Conservation (phyloP, 2,888 invertebrate genomes). For the Dasypolia templi region DNA sequence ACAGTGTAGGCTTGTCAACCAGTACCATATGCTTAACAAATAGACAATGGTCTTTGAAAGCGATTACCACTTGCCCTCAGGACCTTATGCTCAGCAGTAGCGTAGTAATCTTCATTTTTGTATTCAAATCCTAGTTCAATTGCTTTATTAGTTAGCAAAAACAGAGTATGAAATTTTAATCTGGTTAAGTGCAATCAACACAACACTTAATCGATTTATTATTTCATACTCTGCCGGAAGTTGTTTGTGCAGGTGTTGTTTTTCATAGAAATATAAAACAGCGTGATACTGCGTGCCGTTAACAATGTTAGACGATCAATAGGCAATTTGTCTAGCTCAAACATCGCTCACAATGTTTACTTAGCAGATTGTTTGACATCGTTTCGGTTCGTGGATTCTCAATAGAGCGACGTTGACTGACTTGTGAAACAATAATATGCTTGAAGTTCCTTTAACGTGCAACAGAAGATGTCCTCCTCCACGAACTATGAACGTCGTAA, state of each 20-base stretch:
- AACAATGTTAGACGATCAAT: not conserved
- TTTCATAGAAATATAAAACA: not conserved
- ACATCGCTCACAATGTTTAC: not conserved
- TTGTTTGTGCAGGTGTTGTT: not conserved
- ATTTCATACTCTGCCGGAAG: not conserved
- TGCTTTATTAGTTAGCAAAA: not conserved
- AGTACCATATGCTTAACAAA: too few relatives aligned
- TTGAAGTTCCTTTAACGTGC: too few relatives aligned
- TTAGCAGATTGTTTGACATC: not conserved
- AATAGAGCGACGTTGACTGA: too few relatives aligned
- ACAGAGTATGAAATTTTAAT: not conserved
- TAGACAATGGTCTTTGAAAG: too few relatives aligned
- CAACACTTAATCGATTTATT: too few relatives aligned
- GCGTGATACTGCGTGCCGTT: not conserved
- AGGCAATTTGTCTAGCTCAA: not conserved
- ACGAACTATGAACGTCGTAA: too few relatives aligned
- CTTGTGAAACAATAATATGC: too few relatives aligned
- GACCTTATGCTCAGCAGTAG: not conserved
- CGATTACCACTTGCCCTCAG: not conserved
- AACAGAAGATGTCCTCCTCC: too few relatives aligned
- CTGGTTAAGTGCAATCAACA: too few relatives aligned
- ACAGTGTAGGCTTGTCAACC: too few relatives aligned
- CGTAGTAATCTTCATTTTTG: not conserved
- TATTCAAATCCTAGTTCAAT: not conserved
- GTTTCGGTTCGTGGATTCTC: not conserved